These are phyloP conservation scores for Gymnocypris eckloni DNA, from an alignment of 2,797 vertebrate species.

Conservation along the genomic window DNA sequence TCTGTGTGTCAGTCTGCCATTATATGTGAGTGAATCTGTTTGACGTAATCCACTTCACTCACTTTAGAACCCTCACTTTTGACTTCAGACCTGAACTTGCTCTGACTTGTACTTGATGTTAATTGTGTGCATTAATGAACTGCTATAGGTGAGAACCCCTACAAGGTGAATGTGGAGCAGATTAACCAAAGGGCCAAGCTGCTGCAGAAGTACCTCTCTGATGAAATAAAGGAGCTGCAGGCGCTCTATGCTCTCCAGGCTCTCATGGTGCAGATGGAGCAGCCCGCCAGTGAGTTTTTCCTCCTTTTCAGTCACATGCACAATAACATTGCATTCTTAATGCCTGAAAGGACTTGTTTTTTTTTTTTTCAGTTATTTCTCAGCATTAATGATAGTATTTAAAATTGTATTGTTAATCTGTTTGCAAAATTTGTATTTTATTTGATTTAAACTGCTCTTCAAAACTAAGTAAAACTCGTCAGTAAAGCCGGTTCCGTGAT, in stretches of 20 bases:
- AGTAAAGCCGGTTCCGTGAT: too few relatives aligned
- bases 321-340: not conserved
- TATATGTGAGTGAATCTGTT: constrained; percentile 82
- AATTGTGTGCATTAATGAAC: constrained; percentile 5
- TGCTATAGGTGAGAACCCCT: constrained; percentile 85
- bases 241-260: constrained; percentile 96
- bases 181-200: constrained; percentile 86
- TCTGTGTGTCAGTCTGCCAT: constrained; percentile 92
- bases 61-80: not conserved
- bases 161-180: constrained; percentile 83
- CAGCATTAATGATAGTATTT: not conserved
- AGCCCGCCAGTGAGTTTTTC: constrained; percentile 90
- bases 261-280: constrained; percentile 96
- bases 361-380: not conserved
- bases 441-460: not conserved
- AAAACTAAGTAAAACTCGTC: not conserved
- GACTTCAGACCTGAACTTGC: not conserved
- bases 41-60: not conserved
- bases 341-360: not conserved
- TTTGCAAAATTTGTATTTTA: too few relatives aligned
- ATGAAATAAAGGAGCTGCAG: constrained; percentile 94
- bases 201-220: constrained; percentile 90
- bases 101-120: not conserved
- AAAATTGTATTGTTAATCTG: not conserved
- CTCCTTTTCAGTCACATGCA: not conserved